Conservation (phyloP, 1,140 invertebrate genomes). For the Brachionus paranguensis region DNA sequence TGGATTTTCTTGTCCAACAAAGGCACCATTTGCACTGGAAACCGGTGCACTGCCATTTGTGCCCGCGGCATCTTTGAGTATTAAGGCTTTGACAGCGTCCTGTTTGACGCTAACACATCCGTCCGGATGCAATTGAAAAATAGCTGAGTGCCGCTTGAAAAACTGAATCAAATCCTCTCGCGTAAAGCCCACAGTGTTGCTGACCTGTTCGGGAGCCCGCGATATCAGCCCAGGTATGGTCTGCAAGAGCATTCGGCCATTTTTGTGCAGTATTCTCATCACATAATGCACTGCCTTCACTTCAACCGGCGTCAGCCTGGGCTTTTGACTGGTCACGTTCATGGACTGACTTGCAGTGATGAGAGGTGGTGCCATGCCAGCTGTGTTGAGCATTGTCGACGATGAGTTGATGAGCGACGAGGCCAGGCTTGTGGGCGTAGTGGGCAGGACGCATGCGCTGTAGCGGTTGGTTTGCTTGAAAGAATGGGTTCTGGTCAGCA, state of each 20-base stretch:
- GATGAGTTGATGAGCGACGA: background rate
- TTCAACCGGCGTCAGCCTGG: slow-evolving; percentile 33
- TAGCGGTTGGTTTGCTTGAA: slow-evolving; percentile 36
- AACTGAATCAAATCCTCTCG: slow-evolving; percentile 35
- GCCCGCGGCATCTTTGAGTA: slow-evolving; percentile 27
- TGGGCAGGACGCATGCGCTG: background rate
- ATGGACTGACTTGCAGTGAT: background rate
- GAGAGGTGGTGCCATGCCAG: background rate
- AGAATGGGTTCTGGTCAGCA: slow-evolving; percentile 27
- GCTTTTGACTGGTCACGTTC: background rate
- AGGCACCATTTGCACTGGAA: background rate
- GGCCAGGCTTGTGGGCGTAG: background rate
- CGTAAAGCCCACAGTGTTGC: slow-evolving; percentile 38
- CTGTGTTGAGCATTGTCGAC: background rate
- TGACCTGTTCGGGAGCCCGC: slow-evolving; percentile 37
- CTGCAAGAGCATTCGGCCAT: slow-evolving; percentile 33
- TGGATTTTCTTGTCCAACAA: background rate
- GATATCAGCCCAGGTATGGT: slow-evolving; percentile 26
- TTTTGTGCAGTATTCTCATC: slow-evolving; percentile 38
- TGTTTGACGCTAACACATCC: slow-evolving; percentile 40
- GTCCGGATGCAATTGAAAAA: slow-evolving; percentile 38
- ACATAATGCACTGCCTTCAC: slow-evolving; percentile 40
- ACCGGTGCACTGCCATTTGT: background rate
- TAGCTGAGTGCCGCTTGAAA: slow-evolving; percentile 32
- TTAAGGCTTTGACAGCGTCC: slow-evolving; percentile 39